Evolutionary conservation across 2,888 invertebrate species (phyloP), one percentile per base, ranked within the genome.

Genomic region (Psococerastis gibbosa): DNA sequence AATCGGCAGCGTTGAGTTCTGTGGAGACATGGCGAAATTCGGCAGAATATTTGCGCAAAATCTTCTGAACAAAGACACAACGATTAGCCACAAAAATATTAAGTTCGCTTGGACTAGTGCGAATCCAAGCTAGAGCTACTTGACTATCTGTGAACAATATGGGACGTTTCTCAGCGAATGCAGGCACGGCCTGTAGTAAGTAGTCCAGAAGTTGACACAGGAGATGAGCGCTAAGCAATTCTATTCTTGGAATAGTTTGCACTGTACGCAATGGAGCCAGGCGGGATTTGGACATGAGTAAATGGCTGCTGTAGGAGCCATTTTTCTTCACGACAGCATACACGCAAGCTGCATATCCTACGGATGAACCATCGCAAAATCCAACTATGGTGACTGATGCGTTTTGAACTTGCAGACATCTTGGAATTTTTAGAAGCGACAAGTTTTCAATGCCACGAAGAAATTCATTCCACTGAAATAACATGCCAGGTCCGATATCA

Each of bases 1-100:
- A 35, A 15, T 42, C 42, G 34, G 42, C 35, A 42, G 16, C 6
- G 16, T 42, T 42, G 15, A 35, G 34, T 35, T 42, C 16, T 13
- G 22, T 16, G 9, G 34, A 34, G 9, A 42, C 42, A 42, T 22
- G 35, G 9, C 11, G 16, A 27, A 27, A 42, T n/a, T 32, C 11
- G 8, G 34, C 5, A 11, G 8, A 16, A 11, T 27, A 16, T 6
- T 16, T 11, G 5, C 5, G 9, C 9, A 35, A 13, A 22, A 35
- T 18, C 6, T 35, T 42, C n/a, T 41, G 11, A 17, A 8, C 11
- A 8, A 42, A 27, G 11, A n/a, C n/a, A n/a, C n/a, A n/a, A n/a
- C 42, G 42, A 38, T 42, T 38, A 6, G 41, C 8, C 11, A 42
- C 38, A 16, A 11, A 42, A 11, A 8, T 8, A 11, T 32, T 6